These are phyloP conservation scores for Limonius californicus DNA, from an alignment of 1,140 invertebrate genomes.

Conservation along the genomic window DNA sequence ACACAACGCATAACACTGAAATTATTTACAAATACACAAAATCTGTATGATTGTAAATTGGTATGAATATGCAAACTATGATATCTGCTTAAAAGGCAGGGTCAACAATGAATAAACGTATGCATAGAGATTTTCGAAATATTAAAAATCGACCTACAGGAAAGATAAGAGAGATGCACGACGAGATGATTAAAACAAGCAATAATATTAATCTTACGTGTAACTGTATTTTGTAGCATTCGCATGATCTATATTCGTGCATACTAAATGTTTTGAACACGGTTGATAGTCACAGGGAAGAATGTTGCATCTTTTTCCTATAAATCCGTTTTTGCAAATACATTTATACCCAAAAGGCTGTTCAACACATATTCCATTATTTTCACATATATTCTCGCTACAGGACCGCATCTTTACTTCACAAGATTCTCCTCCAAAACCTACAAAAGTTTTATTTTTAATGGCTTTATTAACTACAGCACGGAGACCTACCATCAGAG, in stretches of 20 bases:
- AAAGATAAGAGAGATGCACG: no score
- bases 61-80: no score
- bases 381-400: slow-evolving; percentile 51
- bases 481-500: slow-evolving; percentile 44
- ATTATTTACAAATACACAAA: no score
- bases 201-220: not conserved
- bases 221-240: slow-evolving; percentile 47
- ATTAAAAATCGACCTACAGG: no score
- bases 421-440: slow-evolving; percentile 48
- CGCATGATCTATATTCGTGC: slow-evolving; percentile 48
- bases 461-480: no score
- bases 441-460: no score
- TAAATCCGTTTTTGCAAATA: slow-evolving; percentile 55
- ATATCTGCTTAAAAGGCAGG: no score
- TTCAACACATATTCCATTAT: slow-evolving; percentile 54
- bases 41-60: no score
- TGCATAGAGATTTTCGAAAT: no score
- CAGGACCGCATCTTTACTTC: slow-evolving; percentile 50
- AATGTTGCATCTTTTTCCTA: slow-evolving; percentile 54
- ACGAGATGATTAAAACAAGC: not conserved
- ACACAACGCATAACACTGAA: no score
- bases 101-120: no score
- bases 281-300: slow-evolving; percentile 56
- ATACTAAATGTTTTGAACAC: slow-evolving; percentile 52
- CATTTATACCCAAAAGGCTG: slow-evolving; percentile 54